These are phyloP conservation scores for Charanyca ferruginea DNA, from an alignment of 2,888 invertebrate species.

Conservation along the genomic window DNA sequence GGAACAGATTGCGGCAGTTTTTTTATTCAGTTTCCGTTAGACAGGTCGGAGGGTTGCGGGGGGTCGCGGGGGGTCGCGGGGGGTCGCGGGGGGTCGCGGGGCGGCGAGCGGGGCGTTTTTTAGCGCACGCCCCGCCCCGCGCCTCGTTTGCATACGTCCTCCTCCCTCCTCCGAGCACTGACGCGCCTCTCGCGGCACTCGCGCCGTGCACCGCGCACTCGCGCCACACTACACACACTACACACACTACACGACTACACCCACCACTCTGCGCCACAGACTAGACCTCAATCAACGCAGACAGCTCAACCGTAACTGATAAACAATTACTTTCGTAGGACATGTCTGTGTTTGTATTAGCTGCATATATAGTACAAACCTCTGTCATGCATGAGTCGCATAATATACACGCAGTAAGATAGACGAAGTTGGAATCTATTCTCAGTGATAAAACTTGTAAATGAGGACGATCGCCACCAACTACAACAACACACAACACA, in stretches of 20 bases:
- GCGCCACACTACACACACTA: too few species aligned
- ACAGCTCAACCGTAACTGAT: neutral
- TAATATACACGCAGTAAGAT: neutral
- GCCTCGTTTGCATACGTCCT: constrained; percentile 79
- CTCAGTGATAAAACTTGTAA: neutral
- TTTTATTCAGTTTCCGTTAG: constrained; percentile 75
- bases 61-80: too few species aligned
- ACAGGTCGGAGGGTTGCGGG: constrained; percentile 64
- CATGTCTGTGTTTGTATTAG: neutral
- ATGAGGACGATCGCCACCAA: too few species aligned
- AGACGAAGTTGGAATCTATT: neutral
- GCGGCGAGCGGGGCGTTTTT: constrained; percentile 69
- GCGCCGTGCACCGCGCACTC: neutral
- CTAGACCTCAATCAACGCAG: neutral
- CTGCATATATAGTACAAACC: neutral
- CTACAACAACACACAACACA: too few species aligned
- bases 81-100: constrained; percentile 56
- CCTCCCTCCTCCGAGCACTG: constrained; percentile 43
- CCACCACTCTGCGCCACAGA: too few species aligned
- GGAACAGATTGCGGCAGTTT: constrained; percentile 80
- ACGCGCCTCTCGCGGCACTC: constrained; percentile 28
- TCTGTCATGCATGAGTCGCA: neutral
- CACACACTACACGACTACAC: too few species aligned
- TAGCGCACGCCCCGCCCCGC: constrained; percentile 69
- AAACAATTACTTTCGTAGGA: neutral